Base-by-base conservation (phyloP, 92 coral and sea anemone genomes). In the Phenganax subtilis region DNA sequence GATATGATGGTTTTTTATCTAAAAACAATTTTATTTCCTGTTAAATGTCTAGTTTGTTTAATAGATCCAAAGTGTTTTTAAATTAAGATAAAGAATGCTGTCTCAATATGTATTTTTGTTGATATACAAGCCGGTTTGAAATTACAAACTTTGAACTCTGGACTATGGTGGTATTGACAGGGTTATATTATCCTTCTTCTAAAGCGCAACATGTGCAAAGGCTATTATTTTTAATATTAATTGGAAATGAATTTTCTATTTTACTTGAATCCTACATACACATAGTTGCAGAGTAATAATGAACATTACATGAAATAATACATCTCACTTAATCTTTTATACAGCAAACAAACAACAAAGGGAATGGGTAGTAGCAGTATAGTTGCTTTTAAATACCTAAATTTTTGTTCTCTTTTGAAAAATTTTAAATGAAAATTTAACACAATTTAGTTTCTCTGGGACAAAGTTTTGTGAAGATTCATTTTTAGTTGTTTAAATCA, bases 251-350 rank as follows among this genome's bases (percentile, higher is more conserved):
- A 58, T 58, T 58, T 58, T 58, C 63, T 58, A n/a, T 58, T 58
- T 58, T n/a, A 58, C 63, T 58, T 58, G 15, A 58, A 58, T n/a
- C 17, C 63, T 58, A 58, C 63, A 58, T 58, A 58, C 63, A 58
- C 3, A 58, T 58, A 58, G 2, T 12, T 58, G 17, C 63, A 12
- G 63, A 58, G 17, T 12, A 58, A n/a, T 58, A 58, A 58, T 58
- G 17, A 58, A 58, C 17, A 58, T 1, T 12, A n/a, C 14, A 58
- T 12, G 63, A n/a, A 12, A 58, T 58, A 58, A 12, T 58, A 12
- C 63, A n/a, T 58, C 17, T 58, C 63, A 58, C 63, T 58, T 58
- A 58, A 58, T 37, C 47, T 37, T 37, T 37, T 37, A 37, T 37
- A 37, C 47, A 37, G 47, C 47, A 1, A 37, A 37, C 5, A 37